Percentiles rank a stretch among this genome's conserved stretches.
Conservation (phyloP, 2,797 vertebrate species). For the Semotilus atromaculatus region DNA sequence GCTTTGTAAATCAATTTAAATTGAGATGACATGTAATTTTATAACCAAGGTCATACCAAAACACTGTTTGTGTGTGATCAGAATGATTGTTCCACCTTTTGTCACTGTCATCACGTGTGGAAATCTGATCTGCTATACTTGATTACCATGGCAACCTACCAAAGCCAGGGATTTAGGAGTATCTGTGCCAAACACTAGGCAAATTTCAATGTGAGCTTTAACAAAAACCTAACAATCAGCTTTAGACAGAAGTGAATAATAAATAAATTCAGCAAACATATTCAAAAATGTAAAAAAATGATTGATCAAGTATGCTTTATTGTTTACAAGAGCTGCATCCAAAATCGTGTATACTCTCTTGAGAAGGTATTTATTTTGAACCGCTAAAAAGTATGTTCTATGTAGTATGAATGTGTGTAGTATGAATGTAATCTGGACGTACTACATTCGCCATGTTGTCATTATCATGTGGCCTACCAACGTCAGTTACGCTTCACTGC, state of each 20-base stretch:
- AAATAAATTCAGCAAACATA: not conserved
- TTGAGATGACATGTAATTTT: slow-evolving; percentile 8
- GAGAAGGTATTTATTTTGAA: not conserved
- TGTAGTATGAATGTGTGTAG: not conserved
- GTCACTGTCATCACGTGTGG: slow-evolving; percentile 43
- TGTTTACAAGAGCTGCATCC: not conserved
- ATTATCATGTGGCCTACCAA: not conserved
- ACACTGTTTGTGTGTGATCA: slow-evolving; percentile 40
- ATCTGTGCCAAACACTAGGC: slow-evolving; percentile 40
- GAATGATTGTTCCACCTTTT: slow-evolving; percentile 47
- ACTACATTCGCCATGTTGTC: not conserved
- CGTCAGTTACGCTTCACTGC: not conserved
- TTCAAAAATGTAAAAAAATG: not conserved
- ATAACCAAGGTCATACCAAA: not conserved
- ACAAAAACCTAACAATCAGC: not conserved
- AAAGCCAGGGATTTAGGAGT: slow-evolving; percentile 52
- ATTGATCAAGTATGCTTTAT: not conserved
- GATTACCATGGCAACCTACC: slow-evolving; percentile 61
- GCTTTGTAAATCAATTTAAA: slow-evolving; percentile 32
- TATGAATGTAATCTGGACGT: not conserved
- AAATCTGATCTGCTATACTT: slow-evolving; percentile 58
- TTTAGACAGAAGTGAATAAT: not conserved
- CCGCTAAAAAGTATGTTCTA: not conserved
- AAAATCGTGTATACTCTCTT: not conserved
- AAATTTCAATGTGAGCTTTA: slow-evolving; percentile 9